Evolutionary conservation across 2,113 vertebrate species (phyloP).

Genomic region (Atrichornis clamosus): DNA sequence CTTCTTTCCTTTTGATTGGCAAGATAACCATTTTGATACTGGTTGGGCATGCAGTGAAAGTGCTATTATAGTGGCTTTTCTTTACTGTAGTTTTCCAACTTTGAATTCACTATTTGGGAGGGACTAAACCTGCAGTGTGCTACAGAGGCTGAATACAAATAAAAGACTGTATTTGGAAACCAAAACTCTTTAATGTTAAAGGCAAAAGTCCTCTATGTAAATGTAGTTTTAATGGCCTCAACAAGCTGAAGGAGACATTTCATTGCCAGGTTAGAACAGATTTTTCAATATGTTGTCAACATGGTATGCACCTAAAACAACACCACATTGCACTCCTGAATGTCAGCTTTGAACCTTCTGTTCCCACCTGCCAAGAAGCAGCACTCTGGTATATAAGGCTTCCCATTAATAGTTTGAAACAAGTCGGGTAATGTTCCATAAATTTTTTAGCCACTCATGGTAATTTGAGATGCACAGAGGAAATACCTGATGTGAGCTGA

Average conservation of each 20-base stretch:
- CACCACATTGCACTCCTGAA: not conserved
- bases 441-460: not conserved
- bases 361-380: not conserved
- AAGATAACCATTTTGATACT: not conserved
- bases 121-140: not conserved
- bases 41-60: not conserved
- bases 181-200: not conserved
- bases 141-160: not conserved
- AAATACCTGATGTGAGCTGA: not conserved
- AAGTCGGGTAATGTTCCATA: not conserved
- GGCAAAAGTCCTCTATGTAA: not conserved
- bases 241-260: conserved; percentile 7
- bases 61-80: not conserved
- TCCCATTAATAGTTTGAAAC: not conserved
- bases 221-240: not conserved
- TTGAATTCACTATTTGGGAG: not conserved
- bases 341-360: not conserved
- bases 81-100: not conserved
- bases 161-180: not conserved
- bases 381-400: not conserved
- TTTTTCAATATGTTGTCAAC: not conserved
- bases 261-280: not conserved
- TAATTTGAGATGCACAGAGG: not conserved
- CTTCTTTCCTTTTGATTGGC: not conserved
- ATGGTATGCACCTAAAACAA: not conserved